Evolutionary conservation across 1,140 invertebrate species (phyloP), one percentile per base, ranked within the genome.

Genomic region (Solenopsis invicta): DNA sequence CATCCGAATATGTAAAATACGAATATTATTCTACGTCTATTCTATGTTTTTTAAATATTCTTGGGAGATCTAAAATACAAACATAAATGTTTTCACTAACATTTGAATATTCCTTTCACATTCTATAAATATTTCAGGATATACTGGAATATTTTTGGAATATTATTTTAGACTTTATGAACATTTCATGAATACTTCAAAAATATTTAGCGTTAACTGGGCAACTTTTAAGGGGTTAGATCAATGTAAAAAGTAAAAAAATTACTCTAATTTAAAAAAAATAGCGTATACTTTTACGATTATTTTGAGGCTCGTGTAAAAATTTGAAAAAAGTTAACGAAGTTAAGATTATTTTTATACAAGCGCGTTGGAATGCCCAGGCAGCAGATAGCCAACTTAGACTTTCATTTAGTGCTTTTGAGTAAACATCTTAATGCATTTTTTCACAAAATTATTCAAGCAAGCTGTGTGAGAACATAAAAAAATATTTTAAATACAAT

Each of bases 401-500:
- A 29, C 29, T 29, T 29, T 29, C 29, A 8, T 10, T 24, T 56
- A 56, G 10, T 59, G 4, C 2, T 59, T 24, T 62, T 34, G 12
- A 24, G 5, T 4, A 34, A 4, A 62, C 29, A n/a, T 34, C 6
- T 62, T 29, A 29, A 12, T 62, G 29, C 59, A 29, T 62, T 62
- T 29, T 61, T 12, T 34, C 6, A 4, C 16, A 1, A 37, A 37
- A 66, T 9, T 66, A 66, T 41, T 66, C 13, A 21, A 4, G 1
- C 37, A 41, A 66, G 18, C 37, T 45, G 9, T 45, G 9, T 8
- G 41, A 66, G 34, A 66, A 66, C 1, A 45, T 41, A 34, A 66
- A 66, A 66, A 66, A 66, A 66, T 37, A 66, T 66, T 45, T n/a
- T 21, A n/a, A 37, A 66, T 66, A 37, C 10, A 64, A 64, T 37